Evolutionary conservation across 2,113 vertebrate species (phyloP).

Genomic region (Sinocyclocheilus anshuiensis): DNA sequence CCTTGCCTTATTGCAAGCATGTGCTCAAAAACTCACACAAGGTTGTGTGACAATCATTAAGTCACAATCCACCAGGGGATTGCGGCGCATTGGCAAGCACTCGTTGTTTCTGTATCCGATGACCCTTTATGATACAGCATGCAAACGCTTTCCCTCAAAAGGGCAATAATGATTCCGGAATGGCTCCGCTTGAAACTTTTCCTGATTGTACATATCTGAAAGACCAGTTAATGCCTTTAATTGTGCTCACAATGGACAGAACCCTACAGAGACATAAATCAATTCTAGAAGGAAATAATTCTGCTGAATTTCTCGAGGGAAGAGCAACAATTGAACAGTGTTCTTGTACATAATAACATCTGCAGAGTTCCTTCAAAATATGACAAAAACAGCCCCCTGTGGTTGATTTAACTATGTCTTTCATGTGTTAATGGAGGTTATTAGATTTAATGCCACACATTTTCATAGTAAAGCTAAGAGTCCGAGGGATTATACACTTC

Average conservation of each 20-base stretch:
- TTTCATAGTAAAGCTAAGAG: conserved; percentile 7
- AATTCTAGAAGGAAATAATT: conserved; percentile 38
- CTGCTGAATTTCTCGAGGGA: conserved; percentile 37
- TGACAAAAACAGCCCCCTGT: conserved; percentile 37
- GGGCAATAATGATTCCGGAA: conserved; percentile 50
- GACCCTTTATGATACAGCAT: conserved; percentile 47
- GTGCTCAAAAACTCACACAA: conserved; percentile 30
- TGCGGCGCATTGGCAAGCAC: conserved; percentile 26
- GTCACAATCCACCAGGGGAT: conserved; percentile 46
- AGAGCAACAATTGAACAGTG: conserved; percentile 37
- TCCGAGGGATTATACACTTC: conserved; percentile 36
- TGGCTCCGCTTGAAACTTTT: conserved; percentile 41
- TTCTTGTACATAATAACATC: conserved; percentile 29
- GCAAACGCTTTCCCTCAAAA: conserved; percentile 33
- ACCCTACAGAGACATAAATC: conserved; percentile 50
- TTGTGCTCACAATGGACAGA: conserved; percentile 41
- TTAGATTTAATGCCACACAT: conserved; percentile 36
- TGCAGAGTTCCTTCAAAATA: conserved; percentile 24
- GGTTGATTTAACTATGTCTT: conserved; percentile 33
- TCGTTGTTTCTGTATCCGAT: conserved; percentile 55
- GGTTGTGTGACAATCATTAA: conserved; percentile 33
- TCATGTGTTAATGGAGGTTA: conserved; percentile 48
- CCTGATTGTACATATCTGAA: conserved; percentile 54
- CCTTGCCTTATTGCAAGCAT: conserved; percentile 52
- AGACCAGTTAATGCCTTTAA: conserved; percentile 47